Evolutionary conservation across 2,888 invertebrate genomes (phyloP).

Genomic region (Dolichomitus sp.): DNA sequence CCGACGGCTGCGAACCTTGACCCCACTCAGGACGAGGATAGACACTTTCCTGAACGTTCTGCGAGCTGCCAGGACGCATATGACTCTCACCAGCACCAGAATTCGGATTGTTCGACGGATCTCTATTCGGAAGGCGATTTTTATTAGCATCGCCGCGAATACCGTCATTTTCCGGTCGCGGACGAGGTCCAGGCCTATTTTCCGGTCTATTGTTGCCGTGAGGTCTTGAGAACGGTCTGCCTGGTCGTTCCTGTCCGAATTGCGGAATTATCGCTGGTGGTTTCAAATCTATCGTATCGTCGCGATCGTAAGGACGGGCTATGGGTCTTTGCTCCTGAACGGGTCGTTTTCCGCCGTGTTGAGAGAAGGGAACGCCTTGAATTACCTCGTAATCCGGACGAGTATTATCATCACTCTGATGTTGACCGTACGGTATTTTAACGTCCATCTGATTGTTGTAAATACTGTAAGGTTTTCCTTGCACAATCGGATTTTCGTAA

Average conservation of each 20-base stretch:
- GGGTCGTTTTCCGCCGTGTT: conserved; percentile 65
- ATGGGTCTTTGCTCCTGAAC: conserved; percentile 62
- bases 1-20: conserved; percentile 23
- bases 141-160: conserved; percentile 8
- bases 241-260: conserved; percentile 74
- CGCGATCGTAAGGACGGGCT: conserved; percentile 65
- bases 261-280: conserved; percentile 76
- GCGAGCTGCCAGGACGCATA: conserved; percentile 37
- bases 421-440: conserved; percentile 67
- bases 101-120: conserved; percentile 30
- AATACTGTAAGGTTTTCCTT: conserved; percentile 74
- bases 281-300: conserved; percentile 79
- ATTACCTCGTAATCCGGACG: conserved; percentile 74
- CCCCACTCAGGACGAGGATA: conserved; percentile 45
- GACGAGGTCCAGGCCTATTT: conserved; percentile 66
- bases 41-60: conserved; percentile 15
- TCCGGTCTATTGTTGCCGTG: conserved; percentile 68
- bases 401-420: conserved; percentile 63
- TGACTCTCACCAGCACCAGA: conserved; percentile 50
- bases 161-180: conserved; percentile 69
- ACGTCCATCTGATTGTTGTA: conserved; percentile 70
- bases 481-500: conserved; percentile 57
- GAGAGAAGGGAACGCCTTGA: conserved; percentile 73
- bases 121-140: conserved; percentile 32
- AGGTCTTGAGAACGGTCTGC: conserved; percentile 75